phyloP scores from a whole-genome alignment of 2,797 vertebrate genomes.

The Tenualosa ilisha region DNA sequence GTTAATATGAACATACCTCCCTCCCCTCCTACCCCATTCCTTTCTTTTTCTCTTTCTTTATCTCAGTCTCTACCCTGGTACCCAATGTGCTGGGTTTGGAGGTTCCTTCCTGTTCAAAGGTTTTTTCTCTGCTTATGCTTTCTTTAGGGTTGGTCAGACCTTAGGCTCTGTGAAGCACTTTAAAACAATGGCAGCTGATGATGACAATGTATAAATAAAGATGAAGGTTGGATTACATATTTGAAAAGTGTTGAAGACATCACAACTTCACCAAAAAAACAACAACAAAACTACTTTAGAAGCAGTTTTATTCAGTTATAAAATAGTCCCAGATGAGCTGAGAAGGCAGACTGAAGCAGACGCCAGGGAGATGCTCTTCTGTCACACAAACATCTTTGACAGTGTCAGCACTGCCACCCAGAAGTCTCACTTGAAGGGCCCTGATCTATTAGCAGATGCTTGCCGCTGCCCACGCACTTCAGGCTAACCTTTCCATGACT shows the following conservation, averaged over 20 bases:
- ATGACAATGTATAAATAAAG: not conserved
- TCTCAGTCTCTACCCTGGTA: too few species aligned
- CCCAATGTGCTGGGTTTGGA: too few species aligned
- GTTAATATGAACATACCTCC: too few species aligned
- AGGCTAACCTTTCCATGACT: slow-evolving; percentile 72
- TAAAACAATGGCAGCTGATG: not conserved
- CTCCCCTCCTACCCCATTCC: too few species aligned
- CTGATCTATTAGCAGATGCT: slow-evolving; percentile 7
- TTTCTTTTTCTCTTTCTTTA: too few species aligned
- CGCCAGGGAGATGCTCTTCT: not conserved
- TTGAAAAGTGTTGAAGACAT: not conserved
- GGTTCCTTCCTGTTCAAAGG: not conserved
- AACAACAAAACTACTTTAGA: not conserved
- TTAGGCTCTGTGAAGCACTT: not conserved
- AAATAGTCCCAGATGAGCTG: not conserved
- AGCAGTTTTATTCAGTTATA: not conserved
- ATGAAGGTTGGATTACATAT: not conserved
- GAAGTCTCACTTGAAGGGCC: not conserved
- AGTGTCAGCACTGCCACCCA: not conserved
- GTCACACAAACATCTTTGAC: not conserved
- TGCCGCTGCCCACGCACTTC: slow-evolving; percentile 61
- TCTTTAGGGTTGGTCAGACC: not conserved
- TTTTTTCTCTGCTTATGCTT: not conserved
- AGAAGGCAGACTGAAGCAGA: not conserved
- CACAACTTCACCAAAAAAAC: not conserved